phyloP scores from a whole-genome alignment of 2,797 vertebrate genomes.

The Prionace glauca region DNA sequence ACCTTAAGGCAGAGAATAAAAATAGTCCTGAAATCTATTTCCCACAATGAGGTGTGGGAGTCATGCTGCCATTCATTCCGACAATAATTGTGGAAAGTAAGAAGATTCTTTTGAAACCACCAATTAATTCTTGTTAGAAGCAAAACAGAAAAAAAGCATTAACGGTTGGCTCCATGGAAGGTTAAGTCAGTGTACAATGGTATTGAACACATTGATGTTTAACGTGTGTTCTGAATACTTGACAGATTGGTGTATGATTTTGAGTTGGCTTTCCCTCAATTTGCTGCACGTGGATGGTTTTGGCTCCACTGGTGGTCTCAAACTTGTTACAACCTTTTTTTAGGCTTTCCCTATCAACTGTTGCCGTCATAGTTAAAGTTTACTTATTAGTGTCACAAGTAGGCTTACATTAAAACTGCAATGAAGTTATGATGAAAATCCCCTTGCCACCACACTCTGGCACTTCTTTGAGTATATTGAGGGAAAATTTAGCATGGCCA shows the following conservation, averaged over 20 bases:
- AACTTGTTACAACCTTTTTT: neutral
- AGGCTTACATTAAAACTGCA: too few relatives aligned
- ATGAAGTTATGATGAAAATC: too few relatives aligned
- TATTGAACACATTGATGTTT: neutral
- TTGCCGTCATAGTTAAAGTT: neutral
- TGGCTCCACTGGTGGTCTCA: too few relatives aligned
- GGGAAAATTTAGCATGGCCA: too few relatives aligned
- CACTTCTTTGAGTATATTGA: too few relatives aligned
- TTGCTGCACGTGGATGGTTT: neutral
- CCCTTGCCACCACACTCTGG: too few relatives aligned
- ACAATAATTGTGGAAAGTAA: neutral
- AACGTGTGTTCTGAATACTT: neutral
- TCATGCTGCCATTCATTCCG: conserved; percentile 9
- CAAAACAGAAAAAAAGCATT: neutral
- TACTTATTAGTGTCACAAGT: too few relatives aligned
- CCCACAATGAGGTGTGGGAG: conserved; percentile 27
- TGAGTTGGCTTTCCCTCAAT: neutral
- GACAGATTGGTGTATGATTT: neutral
- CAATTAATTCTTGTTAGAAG: neutral
- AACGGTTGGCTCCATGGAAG: neutral
- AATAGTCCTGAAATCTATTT: conserved; percentile 15
- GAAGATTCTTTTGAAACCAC: neutral
- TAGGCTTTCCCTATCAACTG: neutral
- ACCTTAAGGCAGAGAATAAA: neutral
- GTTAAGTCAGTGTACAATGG: neutral